Evolutionary conservation across 2,888 invertebrate genomes (phyloP), one percentile per base, ranked within the genome.

Genomic region (Oxystoma pomonae): DNA sequence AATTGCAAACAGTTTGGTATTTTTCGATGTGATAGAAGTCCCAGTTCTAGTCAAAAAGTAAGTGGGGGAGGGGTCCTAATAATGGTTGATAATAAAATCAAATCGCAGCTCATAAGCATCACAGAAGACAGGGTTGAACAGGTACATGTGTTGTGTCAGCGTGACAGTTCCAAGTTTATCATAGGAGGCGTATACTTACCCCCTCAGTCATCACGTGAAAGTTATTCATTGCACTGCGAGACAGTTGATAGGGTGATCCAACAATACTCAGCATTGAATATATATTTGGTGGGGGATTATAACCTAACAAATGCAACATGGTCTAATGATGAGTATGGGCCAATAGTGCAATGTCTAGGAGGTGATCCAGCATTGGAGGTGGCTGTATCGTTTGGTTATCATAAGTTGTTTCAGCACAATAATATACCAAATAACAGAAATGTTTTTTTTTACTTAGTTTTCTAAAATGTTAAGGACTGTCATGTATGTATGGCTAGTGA

Each of bases 371-470:
- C n/a, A n/a, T n/a, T n/a, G n/a, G n/a, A n/a, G n/a, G n/a, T n/a
- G n/a, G n/a, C n/a, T n/a, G n/a, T n/a, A n/a, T n/a, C n/a, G n/a
- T n/a, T n/a, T n/a, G n/a, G n/a, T n/a, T n/a, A n/a, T n/a, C n/a
- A n/a, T n/a, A n/a, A n/a, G n/a, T n/a, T n/a, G n/a, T n/a, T n/a
- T 21, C 16, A 55, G 21, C 16, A 55, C 16, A 20, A 55, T 20
- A 20, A 19, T n/a, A 58, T n/a, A n/a, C n/a, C n/a, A n/a, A n/a
- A n/a, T n/a, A n/a, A n/a, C n/a, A n/a, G n/a, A n/a, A n/a, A n/a
- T 58, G 55, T 59, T 22, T 59, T 59, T 53, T 59, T 59, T 17
- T 20, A 59, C 22, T 55, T 59, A 59, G 55, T 59, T 59, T 59
- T 59, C 21, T 59, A 51, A 16, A 59, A 59, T 55, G 18, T 21